These are phyloP conservation scores for Lipophrys pholis DNA, from an alignment of 2,113 vertebrate genomes.

Conservation along the genomic window DNA sequence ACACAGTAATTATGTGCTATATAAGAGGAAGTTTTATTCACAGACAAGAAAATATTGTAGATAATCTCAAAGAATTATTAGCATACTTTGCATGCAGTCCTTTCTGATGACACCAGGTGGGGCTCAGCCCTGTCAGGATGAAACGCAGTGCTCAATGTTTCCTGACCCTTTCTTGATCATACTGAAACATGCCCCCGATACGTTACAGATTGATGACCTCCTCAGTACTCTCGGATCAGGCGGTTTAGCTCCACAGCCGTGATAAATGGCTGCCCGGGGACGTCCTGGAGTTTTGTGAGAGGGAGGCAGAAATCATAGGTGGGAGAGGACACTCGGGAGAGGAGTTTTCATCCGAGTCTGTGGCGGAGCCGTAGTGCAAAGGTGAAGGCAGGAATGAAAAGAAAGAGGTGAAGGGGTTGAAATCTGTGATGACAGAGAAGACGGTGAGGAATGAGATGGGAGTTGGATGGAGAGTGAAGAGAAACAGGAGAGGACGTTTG, in stretches of 20 bases:
- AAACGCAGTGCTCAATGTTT: conserved; percentile 63
- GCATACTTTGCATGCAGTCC: too few relatives aligned
- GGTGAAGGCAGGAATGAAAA: conserved; percentile 33
- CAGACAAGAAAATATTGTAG: too few relatives aligned
- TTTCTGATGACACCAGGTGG: too few relatives aligned
- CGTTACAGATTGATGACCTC: conserved; percentile 66
- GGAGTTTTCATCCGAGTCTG: conserved; percentile 43
- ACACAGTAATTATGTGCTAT: too few relatives aligned
- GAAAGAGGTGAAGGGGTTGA: conserved; percentile 6
- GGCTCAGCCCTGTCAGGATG: conserved; percentile 54
- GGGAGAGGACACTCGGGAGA: conserved; percentile 57
- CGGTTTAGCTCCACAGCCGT: conserved; percentile 29
- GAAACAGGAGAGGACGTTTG: neutral
- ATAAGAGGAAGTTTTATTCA: too few relatives aligned
- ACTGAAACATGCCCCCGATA: conserved; percentile 59
- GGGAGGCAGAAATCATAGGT: conserved; percentile 53
- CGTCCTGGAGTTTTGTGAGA: conserved; percentile 66
- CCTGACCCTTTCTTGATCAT: conserved; percentile 53
- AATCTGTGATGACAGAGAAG: neutral
- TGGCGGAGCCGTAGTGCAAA: conserved; percentile 14
- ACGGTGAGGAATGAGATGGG: neutral
- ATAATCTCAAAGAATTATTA: too few relatives aligned
- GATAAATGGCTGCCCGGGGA: conserved; percentile 64
- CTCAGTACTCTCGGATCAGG: conserved; percentile 32
- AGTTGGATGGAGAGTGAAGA: neutral